These are phyloP conservation scores for Podabrus alpinus DNA, from an alignment of 2,888 invertebrate genomes.

Conservation along the genomic window DNA sequence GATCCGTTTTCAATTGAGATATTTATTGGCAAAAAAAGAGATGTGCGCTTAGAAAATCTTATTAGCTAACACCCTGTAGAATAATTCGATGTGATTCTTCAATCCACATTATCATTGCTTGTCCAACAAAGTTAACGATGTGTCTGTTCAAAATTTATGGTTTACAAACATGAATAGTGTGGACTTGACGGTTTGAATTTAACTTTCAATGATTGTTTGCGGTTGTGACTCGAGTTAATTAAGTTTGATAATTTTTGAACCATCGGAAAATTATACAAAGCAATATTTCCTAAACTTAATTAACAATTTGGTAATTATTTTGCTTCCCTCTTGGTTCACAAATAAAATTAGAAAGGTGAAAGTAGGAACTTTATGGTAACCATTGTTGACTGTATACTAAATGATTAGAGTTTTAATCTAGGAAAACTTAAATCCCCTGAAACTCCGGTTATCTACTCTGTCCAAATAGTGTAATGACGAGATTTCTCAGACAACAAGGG, in stretches of 20 bases:
- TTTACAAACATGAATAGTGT: background rate
- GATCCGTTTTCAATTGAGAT: background rate
- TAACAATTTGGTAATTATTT: background rate
- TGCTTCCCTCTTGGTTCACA: background rate
- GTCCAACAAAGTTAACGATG: background rate
- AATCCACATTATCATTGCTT: background rate
- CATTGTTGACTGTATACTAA: background rate
- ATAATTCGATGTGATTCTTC: background rate
- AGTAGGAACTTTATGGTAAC: background rate
- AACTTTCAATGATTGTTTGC: background rate
- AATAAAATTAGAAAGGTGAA: background rate
- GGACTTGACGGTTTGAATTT: conserved; percentile 1
- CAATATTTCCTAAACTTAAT: background rate
- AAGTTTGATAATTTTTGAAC: background rate
- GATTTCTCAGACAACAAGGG: background rate
- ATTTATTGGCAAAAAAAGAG: no score
- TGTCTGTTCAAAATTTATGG: background rate
- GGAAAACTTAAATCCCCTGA: background rate
- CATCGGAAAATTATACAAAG: background rate
- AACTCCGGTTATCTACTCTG: background rate
- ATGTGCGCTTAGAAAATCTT: no score
- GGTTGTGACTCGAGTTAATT: background rate
- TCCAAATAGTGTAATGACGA: background rate
- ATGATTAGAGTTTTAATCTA: background rate
- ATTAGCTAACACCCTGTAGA: background rate